These are phyloP conservation scores for Meiosimyza decipiens DNA, from an alignment of 2,888 invertebrate genomes.

Conservation along the genomic window DNA sequence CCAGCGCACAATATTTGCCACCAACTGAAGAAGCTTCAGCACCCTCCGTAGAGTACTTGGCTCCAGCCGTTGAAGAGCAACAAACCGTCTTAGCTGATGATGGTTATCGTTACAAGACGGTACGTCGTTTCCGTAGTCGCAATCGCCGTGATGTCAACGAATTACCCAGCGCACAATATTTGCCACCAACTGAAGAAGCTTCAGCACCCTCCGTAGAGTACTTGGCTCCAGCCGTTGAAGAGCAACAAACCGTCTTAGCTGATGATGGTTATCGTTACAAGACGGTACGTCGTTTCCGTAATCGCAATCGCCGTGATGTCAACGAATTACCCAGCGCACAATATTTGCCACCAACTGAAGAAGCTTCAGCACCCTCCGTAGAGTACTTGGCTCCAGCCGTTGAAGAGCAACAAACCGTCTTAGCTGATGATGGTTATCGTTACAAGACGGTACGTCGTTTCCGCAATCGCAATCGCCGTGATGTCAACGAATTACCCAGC, in stretches of 20 bases:
- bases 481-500: slow-evolving; percentile 50
- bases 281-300: slow-evolving; percentile 54
- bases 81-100: slow-evolving; percentile 39
- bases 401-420: slow-evolving; percentile 26
- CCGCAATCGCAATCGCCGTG: slow-evolving; percentile 45
- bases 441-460: slow-evolving; percentile 49
- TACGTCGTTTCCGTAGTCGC: slow-evolving; percentile 44
- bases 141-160: slow-evolving; percentile 46
- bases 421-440: slow-evolving; percentile 46
- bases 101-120: slow-evolving; percentile 49
- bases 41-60: slow-evolving; percentile 35
- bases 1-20: slow-evolving; percentile 53
- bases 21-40: slow-evolving; percentile 43
- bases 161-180: slow-evolving; percentile 29
- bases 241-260: slow-evolving; percentile 43
- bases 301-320: slow-evolving; percentile 48
- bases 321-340: slow-evolving; percentile 52
- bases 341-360: slow-evolving; percentile 53
- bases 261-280: slow-evolving; percentile 64
- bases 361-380: slow-evolving; percentile 37
- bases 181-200: slow-evolving; percentile 37
- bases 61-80: slow-evolving; percentile 16
- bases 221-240: slow-evolving; percentile 20
- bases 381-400: slow-evolving; percentile 38
- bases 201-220: slow-evolving; percentile 30